phyloP scores from a whole-genome alignment of 2,113 vertebrate species.

The Taurulus bubalis region DNA sequence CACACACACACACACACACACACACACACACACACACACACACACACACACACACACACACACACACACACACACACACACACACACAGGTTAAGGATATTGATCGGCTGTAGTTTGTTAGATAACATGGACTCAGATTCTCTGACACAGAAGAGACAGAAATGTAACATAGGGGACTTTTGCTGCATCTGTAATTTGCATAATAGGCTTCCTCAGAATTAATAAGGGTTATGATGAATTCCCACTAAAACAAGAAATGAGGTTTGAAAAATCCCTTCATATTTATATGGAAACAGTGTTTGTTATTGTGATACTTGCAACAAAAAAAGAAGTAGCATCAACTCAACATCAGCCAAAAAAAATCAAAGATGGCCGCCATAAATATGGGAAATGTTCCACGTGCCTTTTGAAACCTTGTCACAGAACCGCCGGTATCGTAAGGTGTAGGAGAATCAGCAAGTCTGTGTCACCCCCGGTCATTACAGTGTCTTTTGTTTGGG shows the following conservation, averaged over 20 bases:
- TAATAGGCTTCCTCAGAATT: background rate
- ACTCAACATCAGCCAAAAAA: background rate
- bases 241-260: background rate
- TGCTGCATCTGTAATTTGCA: background rate
- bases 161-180: background rate
- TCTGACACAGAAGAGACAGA: background rate
- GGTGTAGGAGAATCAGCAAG: too few relatives aligned
- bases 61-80: background rate
- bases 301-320: background rate
- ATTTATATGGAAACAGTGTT: background rate
- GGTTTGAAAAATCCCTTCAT: too few relatives aligned
- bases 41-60: conserved; percentile 20
- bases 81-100: background rate
- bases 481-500: too few relatives aligned
- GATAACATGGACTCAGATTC: background rate
- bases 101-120: background rate
- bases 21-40: background rate
- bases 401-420: too few relatives aligned
- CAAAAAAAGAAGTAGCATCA: background rate
- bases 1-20: background rate
- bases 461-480: too few relatives aligned
- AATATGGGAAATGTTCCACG: too few relatives aligned
- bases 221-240: background rate
- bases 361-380: too few relatives aligned
- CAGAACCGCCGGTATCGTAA: too few relatives aligned